Conservation (phyloP, 2,888 invertebrate genomes). For the Trissolcus japonicus region DNA sequence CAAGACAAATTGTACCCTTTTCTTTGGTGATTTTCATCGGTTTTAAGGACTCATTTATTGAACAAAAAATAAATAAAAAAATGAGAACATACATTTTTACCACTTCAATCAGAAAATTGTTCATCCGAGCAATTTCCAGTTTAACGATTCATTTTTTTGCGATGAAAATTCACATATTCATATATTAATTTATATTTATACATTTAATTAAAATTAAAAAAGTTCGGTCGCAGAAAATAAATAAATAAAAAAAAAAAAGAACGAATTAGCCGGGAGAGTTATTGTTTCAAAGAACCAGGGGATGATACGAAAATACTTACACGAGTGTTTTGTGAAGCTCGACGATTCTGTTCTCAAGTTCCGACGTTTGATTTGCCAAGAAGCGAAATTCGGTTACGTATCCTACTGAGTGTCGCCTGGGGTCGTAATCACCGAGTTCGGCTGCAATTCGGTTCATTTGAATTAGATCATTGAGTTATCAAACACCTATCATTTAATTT, state of each 20-base stretch:
- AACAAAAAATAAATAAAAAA: no score
- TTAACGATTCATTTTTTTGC: neutral
- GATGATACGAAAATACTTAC: conserved; percentile 78
- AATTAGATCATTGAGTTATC: conserved; percentile 52
- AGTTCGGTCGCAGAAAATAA: neutral
- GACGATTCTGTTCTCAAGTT: conserved; percentile 90
- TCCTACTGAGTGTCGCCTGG: conserved; percentile 89
- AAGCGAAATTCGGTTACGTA: conserved; percentile 97
- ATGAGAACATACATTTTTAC: no score
- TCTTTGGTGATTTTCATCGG: neutral
- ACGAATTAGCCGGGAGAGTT: neutral
- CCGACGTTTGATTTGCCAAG: conserved; percentile 93
- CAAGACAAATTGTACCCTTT: conserved; percentile 7
- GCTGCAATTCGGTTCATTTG: conserved; percentile 79
- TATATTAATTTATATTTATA: no score
- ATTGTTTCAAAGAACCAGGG: neutral
- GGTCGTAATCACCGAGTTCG: conserved; percentile 96
- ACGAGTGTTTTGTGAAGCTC: conserved; percentile 92
- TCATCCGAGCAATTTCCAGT: neutral
- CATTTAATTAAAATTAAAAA: no score
- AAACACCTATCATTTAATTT: conserved; percentile 32
- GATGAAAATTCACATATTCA: no score
- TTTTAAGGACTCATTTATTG: no score
- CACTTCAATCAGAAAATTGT: no score
- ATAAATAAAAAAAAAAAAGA: neutral